Evolutionary conservation across 2,888 invertebrate genomes (phyloP), one percentile per base, ranked within the genome.

Genomic region (Hylaea fasciaria): DNA sequence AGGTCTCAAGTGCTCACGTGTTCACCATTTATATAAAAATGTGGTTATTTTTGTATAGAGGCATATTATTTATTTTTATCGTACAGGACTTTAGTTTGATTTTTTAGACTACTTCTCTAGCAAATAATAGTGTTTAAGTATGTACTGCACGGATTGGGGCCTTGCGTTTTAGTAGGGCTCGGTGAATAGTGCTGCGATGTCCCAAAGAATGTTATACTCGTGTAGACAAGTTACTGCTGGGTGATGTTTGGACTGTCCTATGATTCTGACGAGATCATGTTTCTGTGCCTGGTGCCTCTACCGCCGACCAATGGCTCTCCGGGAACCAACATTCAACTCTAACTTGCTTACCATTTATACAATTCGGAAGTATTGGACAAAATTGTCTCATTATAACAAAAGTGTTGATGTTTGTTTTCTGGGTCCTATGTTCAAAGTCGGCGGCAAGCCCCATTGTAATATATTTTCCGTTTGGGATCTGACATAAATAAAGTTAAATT

Each of bases 11-110:
- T 81, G 85, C 87, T 90, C 89, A 85, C 82, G 89, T 91, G 90
- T 91, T 91, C 90, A 89, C 85, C 85, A 81, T 83, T 76, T 83
- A 80, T 83, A 68, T 65, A 53, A 68, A 85, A 85, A 87, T 86
- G 9, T 32, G 32, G 83, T 90, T 89, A 89, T 89, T 91, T 90
- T 90, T 91, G 85, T 91, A 91, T 89, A 91, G 89, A 90, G 82
- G 85, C 86, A 87, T 90, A 91, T 89, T 91, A 91, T 91, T 91
- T 91, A 89, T 91, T 91, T 85, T 84, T 82, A 77, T 80, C 78
- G 74, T 82, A 82, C 74, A 75, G 82, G 83, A 85, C 74, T 74
- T 83, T 88, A 87, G 87, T 85, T 89, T 81, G 74, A 78, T 80
- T 83, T 57, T 56, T 77, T 85, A 85, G 86, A 78, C 80, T 78